Evolutionary conservation across 2,797 vertebrate genomes (phyloP).

Genomic region (Microctenopoma stevenorrisi): DNA sequence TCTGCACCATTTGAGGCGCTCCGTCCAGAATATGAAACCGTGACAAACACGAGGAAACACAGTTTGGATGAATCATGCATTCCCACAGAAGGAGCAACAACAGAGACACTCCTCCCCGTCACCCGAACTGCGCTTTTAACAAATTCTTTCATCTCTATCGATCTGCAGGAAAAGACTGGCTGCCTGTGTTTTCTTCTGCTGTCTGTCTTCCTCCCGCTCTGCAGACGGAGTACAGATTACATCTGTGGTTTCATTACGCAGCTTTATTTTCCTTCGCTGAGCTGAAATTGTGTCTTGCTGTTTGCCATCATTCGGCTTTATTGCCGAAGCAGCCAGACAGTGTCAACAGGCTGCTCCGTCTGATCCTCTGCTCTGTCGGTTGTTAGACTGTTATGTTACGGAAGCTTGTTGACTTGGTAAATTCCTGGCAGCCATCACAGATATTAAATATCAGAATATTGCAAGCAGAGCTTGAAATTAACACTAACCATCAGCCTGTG

Average conservation of each 20-base stretch:
- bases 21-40: not conserved
- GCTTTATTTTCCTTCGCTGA: constrained; percentile 68
- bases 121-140: constrained; percentile 52
- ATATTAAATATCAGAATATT: constrained; percentile 50
- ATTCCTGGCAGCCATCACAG: constrained; percentile 48
- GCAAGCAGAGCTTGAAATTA: constrained; percentile 55
- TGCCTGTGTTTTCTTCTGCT: constrained; percentile 19
- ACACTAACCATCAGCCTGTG: constrained; percentile 40
- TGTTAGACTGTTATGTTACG: constrained; percentile 57
- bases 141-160: constrained; percentile 55
- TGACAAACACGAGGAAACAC: not conserved
- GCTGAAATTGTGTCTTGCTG: constrained; percentile 69
- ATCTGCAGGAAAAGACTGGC: constrained; percentile 48
- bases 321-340: constrained; percentile 58
- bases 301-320: constrained; percentile 69
- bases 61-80: constrained; percentile 32
- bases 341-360: constrained; percentile 56
- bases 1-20: not conserved
- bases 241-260: constrained; percentile 71
- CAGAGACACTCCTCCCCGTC: constrained; percentile 27
- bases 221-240: constrained; percentile 63
- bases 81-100: constrained; percentile 37
- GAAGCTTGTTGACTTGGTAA: constrained; percentile 55
- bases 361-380: constrained; percentile 46
- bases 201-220: constrained; percentile 36